Evolutionary conservation across 2,113 vertebrate species (phyloP).

Genomic region (Hemibates koningsi): DNA sequence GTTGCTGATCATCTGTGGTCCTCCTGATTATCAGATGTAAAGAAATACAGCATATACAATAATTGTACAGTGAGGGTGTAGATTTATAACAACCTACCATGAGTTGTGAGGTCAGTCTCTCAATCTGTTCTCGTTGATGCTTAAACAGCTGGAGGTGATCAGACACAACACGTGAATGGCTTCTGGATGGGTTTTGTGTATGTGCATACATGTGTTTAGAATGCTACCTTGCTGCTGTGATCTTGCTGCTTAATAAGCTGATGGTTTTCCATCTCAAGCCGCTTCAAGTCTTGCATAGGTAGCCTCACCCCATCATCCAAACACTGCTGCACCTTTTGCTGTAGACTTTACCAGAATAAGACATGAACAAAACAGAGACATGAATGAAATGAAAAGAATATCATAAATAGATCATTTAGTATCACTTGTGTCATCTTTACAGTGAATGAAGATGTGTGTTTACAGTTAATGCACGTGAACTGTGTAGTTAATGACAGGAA

Average conservation of each 20-base stretch:
- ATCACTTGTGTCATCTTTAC: background rate
- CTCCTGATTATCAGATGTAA: background rate
- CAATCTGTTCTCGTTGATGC: conserved; percentile 83
- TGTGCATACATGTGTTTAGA: background rate
- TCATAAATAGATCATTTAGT: background rate
- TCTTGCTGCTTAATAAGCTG: conserved; percentile 78
- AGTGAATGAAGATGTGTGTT: background rate
- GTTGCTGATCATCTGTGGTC: background rate
- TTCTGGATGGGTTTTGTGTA: background rate
- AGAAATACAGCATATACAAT: background rate
- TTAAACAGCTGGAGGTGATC: conserved; percentile 77
- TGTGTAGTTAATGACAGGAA: background rate
- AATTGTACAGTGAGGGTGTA: background rate
- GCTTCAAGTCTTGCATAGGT: conserved; percentile 88
- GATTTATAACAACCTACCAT: conserved; percentile 61
- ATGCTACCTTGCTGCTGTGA: conserved; percentile 77
- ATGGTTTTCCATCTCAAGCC: conserved; percentile 85
- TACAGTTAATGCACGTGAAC: background rate
- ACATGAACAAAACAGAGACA: background rate
- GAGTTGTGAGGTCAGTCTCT: conserved; percentile 77
- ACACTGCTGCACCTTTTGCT: conserved; percentile 92
- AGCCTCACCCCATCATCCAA: conserved; percentile 89
- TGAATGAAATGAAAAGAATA: background rate
- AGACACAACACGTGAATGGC: background rate
- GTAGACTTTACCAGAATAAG: conserved; percentile 68